Conservation (phyloP, 2,888 invertebrate species). For the Caenorhabditis becei region DNA sequence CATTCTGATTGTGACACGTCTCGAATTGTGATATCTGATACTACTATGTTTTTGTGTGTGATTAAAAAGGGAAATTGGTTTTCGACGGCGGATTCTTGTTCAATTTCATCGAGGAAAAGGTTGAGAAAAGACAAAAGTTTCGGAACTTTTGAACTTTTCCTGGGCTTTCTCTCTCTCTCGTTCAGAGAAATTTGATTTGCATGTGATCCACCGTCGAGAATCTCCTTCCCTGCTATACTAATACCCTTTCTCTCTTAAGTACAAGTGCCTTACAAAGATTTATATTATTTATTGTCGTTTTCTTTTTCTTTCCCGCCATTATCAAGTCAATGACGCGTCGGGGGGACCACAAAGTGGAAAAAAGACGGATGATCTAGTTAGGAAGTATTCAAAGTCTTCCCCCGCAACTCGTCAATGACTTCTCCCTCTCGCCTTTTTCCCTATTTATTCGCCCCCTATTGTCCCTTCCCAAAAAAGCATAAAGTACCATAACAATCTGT, state of each 20-base stretch:
- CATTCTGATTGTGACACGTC: slow-evolving; percentile 55
- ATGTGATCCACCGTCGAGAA: too few relatives aligned
- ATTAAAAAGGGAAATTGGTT: too few relatives aligned
- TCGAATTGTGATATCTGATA: slow-evolving; percentile 63
- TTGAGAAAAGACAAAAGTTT: too few relatives aligned
- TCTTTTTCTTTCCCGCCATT: neutral
- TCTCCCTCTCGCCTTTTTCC: neutral
- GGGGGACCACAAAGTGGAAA: slow-evolving; percentile 9
- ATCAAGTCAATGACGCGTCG: neutral
- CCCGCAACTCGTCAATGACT: neutral
- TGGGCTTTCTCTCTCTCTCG: neutral
- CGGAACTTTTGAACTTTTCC: too few relatives aligned
- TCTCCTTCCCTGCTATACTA: slow-evolving; percentile 8
- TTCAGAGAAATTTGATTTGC: too few relatives aligned
- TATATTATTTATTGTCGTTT: slow-evolving; percentile 19
- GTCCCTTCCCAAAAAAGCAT: slow-evolving; percentile 11
- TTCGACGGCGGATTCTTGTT: too few relatives aligned
- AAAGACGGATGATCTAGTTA: slow-evolving; percentile 38
- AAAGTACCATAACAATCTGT: slow-evolving; percentile 54
- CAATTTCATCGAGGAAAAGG: too few relatives aligned
- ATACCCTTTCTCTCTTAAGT: slow-evolving; percentile 27
- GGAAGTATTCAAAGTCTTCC: slow-evolving; percentile 38
- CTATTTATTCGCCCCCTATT: neutral
- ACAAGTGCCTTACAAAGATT: slow-evolving; percentile 53
- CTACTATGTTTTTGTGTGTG: too few relatives aligned